Conservation (phyloP, 1,140 invertebrate species). For the Pseudomyrmex flavicornis region DNA sequence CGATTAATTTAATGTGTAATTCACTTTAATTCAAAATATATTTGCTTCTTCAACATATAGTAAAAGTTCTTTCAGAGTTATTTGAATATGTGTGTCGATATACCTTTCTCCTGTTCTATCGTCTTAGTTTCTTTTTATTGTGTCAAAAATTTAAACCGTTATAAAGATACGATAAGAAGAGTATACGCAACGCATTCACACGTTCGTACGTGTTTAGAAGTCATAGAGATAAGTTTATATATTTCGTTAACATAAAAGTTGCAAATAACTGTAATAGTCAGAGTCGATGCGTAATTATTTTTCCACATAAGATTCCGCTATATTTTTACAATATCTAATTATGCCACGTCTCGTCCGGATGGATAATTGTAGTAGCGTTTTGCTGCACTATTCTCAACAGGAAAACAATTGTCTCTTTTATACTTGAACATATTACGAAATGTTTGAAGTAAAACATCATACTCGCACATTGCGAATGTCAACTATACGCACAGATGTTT, state of each 20-base stretch:
- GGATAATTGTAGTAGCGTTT: no score
- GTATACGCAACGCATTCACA: background rate
- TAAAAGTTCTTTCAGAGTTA: background rate
- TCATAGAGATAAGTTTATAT: background rate
- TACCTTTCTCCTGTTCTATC: background rate
- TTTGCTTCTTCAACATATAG: background rate
- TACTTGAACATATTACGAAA: no score
- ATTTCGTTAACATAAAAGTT: background rate
- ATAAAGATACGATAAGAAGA: background rate
- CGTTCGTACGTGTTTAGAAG: background rate
- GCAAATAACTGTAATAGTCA: no score
- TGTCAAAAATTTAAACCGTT: background rate
- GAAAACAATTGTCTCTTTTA: no score
- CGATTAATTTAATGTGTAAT: background rate
- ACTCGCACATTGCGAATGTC: no score
- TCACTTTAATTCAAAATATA: constrained; percentile 16
- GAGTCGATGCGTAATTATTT: no score
- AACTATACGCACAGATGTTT: background rate
- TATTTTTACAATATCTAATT: no score
- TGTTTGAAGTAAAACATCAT: no score
- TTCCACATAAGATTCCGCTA: no score
- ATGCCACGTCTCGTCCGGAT: no score
- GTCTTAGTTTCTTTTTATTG: background rate
- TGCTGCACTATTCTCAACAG: no score
- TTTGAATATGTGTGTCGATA: no score